Evolutionary conservation across 1,140 invertebrate species (phyloP).

Genomic region (Saccostrea glomerata): DNA sequence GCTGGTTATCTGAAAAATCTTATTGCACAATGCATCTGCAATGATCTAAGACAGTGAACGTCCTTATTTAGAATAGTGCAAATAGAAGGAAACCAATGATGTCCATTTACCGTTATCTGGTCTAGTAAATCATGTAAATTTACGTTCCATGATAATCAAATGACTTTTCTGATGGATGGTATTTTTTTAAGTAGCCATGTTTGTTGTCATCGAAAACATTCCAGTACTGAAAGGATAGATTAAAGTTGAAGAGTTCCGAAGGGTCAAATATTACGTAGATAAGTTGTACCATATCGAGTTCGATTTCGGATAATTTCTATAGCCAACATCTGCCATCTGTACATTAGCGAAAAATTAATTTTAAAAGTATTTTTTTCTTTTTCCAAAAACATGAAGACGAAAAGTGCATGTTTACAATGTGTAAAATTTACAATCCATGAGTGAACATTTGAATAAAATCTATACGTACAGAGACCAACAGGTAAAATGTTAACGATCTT

Average conservation of each 20-base stretch:
- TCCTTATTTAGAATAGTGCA: no score
- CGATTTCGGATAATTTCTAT: not conserved
- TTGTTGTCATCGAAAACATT: conserved; percentile 38
- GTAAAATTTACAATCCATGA: no score
- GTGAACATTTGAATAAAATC: no score
- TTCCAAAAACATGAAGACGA: no score
- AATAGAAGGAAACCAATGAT: no score
- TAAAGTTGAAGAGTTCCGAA: not conserved
- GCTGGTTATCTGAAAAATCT: not conserved
- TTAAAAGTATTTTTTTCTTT: no score
- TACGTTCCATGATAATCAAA: not conserved
- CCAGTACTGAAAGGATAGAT: not conserved
- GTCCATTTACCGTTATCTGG: not conserved
- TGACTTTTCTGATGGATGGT: not conserved
- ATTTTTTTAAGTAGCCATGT: conserved; percentile 3
- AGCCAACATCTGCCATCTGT: no score
- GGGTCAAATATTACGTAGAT: not conserved
- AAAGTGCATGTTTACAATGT: no score
- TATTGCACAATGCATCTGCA: not conserved
- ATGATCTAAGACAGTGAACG: no score
- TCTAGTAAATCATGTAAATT: not conserved
- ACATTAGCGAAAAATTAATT: no score
- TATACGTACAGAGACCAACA: no score
- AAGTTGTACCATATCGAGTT: not conserved
- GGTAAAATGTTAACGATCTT: no score